phyloP scores from a whole-genome alignment of 1,140 invertebrate species.

The Leucophenga varia region DNA sequence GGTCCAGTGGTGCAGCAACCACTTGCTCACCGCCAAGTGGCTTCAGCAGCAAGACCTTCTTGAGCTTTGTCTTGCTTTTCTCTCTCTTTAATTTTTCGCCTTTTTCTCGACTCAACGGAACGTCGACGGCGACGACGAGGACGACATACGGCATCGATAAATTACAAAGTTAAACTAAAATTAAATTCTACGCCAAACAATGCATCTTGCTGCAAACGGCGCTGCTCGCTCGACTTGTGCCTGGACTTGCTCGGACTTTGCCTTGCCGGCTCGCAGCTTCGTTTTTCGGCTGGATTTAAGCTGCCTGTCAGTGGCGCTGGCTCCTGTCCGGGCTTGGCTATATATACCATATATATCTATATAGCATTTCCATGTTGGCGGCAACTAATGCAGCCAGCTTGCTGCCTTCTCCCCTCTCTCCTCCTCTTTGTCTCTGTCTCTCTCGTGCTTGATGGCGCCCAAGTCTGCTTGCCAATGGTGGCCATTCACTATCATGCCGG shows the following conservation, averaged over 20 bases:
- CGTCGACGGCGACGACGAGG: constrained; percentile 15
- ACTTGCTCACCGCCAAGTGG: constrained; percentile 22
- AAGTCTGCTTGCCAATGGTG: constrained; percentile 44
- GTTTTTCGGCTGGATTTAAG: constrained; percentile 51
- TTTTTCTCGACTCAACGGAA: no score
- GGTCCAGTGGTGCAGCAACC: constrained; percentile 3
- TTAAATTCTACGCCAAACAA: constrained; percentile 54
- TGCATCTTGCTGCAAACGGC: constrained; percentile 40
- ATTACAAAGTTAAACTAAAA: constrained; percentile 55
- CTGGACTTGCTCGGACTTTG: no score
- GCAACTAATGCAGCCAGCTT: constrained; percentile 41
- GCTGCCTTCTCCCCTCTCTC: background rate
- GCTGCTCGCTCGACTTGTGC: constrained; percentile 10
- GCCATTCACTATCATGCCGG: constrained; percentile 49
- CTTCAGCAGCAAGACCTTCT: constrained; percentile 20
- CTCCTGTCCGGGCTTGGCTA: constrained; percentile 1
- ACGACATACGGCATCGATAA: constrained; percentile 53
- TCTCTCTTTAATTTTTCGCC: constrained; percentile 2
- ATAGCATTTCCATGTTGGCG: constrained; percentile 52
- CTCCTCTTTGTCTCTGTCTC: no score
- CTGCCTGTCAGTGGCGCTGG: constrained; percentile 52
- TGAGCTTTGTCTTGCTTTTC: constrained; percentile 23
- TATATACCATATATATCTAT: constrained; percentile 15
- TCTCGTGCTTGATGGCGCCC: constrained; percentile 30
- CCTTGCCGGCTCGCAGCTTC: no score